phyloP scores from a whole-genome alignment of 2,888 invertebrate species.

The Timandra comae region DNA sequence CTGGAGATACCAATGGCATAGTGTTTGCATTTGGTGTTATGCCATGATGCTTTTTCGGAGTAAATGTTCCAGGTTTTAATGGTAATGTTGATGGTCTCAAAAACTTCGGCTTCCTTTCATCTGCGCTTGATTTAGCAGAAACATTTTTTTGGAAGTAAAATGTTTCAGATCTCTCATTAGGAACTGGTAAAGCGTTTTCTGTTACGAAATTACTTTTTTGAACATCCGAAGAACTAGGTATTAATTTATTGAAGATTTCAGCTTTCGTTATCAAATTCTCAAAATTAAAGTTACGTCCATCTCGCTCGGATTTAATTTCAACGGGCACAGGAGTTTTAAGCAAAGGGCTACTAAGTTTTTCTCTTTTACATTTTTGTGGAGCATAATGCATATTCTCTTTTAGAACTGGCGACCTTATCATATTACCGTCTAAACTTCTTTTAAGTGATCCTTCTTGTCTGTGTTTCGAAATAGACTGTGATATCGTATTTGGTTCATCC shows the following conservation, averaged over 20 bases:
- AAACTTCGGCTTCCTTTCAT: conserved; percentile 80
- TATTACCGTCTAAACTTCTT: conserved; percentile 51
- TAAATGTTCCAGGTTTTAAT: conserved; percentile 88
- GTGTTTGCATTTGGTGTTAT: conserved; percentile 89
- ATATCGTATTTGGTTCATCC: conserved; percentile 42
- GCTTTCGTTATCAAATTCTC: conserved; percentile 71
- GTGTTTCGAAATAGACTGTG: conserved; percentile 37
- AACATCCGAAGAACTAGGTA: conserved; percentile 59
- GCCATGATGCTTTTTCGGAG: conserved; percentile 87
- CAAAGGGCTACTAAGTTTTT: conserved; percentile 33
- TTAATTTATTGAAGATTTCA: conserved; percentile 68
- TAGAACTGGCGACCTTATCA: conserved; percentile 45
- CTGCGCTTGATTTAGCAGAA: conserved; percentile 37
- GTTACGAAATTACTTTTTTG: conserved; percentile 56
- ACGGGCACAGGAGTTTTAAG: conserved; percentile 25
- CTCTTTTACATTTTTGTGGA: conserved; percentile 46
- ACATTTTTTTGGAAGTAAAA: conserved; percentile 67
- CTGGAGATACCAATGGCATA: conserved; percentile 90
- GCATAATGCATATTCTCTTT: conserved; percentile 48
- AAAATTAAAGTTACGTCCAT: conserved; percentile 65
- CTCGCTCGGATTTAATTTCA: conserved; percentile 48
- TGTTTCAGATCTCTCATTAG: conserved; percentile 67
- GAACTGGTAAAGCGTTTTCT: conserved; percentile 36
- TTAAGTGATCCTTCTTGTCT: conserved; percentile 48
- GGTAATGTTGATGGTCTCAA: conserved; percentile 89